Percentiles rank a stretch among this genome's conserved stretches.
Evolutionary conservation across 2,888 invertebrate genomes (phyloP).

Genomic region (Bombylius major): DNA sequence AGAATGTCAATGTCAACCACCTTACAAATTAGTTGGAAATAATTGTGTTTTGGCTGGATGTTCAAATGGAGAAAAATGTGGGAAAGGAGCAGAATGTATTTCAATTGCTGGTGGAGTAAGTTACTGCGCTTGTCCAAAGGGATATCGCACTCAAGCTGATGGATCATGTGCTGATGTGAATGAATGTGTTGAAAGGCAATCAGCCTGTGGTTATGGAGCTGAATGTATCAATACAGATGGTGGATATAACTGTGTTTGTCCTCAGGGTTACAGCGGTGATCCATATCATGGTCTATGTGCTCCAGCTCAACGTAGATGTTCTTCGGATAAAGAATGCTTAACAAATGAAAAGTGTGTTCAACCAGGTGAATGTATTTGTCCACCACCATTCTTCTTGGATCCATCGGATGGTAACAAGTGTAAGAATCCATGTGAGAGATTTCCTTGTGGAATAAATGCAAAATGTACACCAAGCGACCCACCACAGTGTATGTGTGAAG

Average conservation of each 20-base stretch:
- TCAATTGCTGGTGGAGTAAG: constrained; percentile 80
- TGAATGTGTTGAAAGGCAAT: constrained; percentile 64
- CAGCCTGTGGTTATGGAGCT: constrained; percentile 75
- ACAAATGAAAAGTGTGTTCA: constrained; percentile 82
- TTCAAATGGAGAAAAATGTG: constrained; percentile 66
- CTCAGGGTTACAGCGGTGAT: constrained; percentile 69
- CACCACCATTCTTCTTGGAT: constrained; percentile 80
- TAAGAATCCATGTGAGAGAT: constrained; percentile 85
- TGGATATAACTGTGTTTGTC: constrained; percentile 68
- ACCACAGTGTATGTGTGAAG: constrained; percentile 76
- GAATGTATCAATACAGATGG: constrained; percentile 72
- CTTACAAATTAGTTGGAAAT: constrained; percentile 70
- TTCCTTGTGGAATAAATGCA: constrained; percentile 79
- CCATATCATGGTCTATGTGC: constrained; percentile 70
- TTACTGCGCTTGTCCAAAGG: constrained; percentile 86
- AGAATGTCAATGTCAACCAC: constrained; percentile 76
- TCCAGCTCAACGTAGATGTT: constrained; percentile 69
- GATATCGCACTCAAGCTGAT: constrained; percentile 61
- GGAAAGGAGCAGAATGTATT: constrained; percentile 79
- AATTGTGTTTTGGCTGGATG: constrained; percentile 79
- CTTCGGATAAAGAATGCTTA: constrained; percentile 70
- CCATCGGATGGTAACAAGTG: constrained; percentile 71
- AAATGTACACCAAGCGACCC: constrained; percentile 83
- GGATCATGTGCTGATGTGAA: constrained; percentile 74
- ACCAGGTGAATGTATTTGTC: constrained; percentile 83